Evolutionary conservation across 2,797 vertebrate species (phyloP), one percentile per base, ranked within the genome.

Genomic region (Acrossocheilus wenchowensis): DNA sequence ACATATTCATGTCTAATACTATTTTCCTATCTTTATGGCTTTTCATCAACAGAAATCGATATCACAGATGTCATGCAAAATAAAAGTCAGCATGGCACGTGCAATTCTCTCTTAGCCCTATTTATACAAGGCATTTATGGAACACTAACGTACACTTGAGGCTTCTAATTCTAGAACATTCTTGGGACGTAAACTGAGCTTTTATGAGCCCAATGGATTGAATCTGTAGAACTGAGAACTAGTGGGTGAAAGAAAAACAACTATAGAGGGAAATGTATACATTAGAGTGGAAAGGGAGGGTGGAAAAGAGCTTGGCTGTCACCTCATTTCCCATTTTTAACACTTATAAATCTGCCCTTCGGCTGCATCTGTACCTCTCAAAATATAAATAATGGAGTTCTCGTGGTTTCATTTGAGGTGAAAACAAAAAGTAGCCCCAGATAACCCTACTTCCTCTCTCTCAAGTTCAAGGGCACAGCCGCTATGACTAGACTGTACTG

Each of bases 381-480:
- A 43, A 78, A 54, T 79, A 80, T 87, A 87, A 87, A 80, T 84
- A 83, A 83, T 79, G 78, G 75, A 50, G 68, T 87, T 87, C 45
- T 41, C 5, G 54, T 79, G 71, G 43, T 66, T 87, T 84, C 48
- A 87, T 84, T 80, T 43, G 43, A 78, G 54, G 71, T 64, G 78
- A 84, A 84, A 62, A 64, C 75, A 84, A 73, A 48, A 83, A 64
- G 30, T 64, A 84, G 66, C 78, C 68, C 48, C 21, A 72, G 50
- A 79, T 71, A 85, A 71, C 83, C 54, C 86, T 11, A 30, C 36
- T 54, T 52, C 74, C 68, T 74, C 66, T 80, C 68, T 81, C 71
- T 60, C 36, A 36, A 57, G 82, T 81, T 81, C 82, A 88, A 88
- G 87, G 87, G 39, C 78, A 68, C 45, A 81, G 21, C 26, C 78